Conservation (phyloP, 2,113 vertebrate species). For the Cavia aperea region DNA sequence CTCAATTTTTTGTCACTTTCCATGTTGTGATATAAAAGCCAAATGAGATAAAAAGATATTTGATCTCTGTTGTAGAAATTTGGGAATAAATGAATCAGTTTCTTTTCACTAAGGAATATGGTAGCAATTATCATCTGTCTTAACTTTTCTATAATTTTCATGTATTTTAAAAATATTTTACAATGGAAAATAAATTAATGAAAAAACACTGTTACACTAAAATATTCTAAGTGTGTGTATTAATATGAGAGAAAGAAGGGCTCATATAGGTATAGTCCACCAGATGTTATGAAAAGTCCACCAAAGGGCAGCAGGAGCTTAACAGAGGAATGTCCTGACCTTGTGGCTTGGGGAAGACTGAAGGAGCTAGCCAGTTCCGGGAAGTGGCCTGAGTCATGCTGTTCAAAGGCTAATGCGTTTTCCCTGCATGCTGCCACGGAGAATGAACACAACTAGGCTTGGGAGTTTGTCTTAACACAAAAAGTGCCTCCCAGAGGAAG, state of each 20-base stretch:
- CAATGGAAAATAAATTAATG: not conserved
- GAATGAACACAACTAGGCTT: constrained; percentile 34
- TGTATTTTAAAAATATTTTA: not conserved
- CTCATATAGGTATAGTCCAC: not conserved
- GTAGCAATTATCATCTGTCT: not conserved
- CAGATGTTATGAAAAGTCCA: not conserved
- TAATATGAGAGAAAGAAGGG: not conserved
- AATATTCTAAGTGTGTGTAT: not conserved
- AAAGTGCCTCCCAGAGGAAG: not conserved
- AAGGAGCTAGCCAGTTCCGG: not conserved
- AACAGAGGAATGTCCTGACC: not conserved
- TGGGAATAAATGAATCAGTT: not conserved
- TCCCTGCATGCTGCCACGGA: not conserved
- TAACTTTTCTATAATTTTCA: not conserved
- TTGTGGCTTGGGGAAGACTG: not conserved
- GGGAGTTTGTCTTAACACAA: constrained; percentile 41
- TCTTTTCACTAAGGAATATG: not conserved
- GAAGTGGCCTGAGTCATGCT: not conserved
- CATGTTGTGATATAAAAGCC: not conserved
- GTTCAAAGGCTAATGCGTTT: not conserved
- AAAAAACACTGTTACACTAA: not conserved
- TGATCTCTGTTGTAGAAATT: not conserved
- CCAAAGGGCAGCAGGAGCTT: not conserved
- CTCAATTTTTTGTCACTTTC: not conserved
- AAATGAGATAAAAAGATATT: not conserved